These are phyloP conservation scores for Acomys russatus DNA, from an alignment of 2,797 vertebrate genomes.

Conservation along the genomic window DNA sequence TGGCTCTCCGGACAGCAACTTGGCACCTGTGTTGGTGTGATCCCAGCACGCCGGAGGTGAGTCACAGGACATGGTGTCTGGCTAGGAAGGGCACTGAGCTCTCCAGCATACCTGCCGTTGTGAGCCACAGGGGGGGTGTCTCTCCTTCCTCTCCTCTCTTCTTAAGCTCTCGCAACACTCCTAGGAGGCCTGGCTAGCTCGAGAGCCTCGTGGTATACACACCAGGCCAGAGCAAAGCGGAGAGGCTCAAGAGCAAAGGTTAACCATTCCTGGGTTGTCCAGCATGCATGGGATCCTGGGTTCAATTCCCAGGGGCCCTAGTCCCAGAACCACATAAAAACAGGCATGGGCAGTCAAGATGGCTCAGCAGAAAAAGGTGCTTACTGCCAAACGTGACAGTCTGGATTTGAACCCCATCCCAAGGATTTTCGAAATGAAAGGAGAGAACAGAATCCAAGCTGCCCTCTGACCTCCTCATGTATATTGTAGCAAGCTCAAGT, in stretches of 20 bases:
- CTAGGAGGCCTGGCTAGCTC: not conserved
- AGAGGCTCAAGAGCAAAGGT: not conserved
- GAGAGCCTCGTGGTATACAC: not conserved
- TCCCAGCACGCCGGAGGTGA: not conserved
- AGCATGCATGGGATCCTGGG: not conserved
- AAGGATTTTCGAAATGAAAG: not conserved
- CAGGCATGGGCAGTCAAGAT: not conserved
- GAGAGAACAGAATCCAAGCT: not conserved
- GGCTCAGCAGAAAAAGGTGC: not conserved
- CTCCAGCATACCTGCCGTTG: not conserved
- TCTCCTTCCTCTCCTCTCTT: not conserved
- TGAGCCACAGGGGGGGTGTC: not conserved
- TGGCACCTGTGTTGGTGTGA: not conserved
- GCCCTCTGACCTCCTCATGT: not conserved
- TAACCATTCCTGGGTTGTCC: not conserved
- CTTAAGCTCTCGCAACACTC: not conserved
- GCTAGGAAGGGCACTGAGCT: not conserved
- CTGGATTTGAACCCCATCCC: not conserved
- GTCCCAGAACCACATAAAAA: not conserved
- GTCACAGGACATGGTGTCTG: not conserved
- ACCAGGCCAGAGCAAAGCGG: not conserved
- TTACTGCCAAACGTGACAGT: not conserved
- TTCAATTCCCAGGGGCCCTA: not conserved
- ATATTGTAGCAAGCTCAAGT: not conserved
- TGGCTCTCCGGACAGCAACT: not conserved